phyloP scores from a whole-genome alignment of 2,888 invertebrate genomes.

The Napeogenes sylphis region DNA sequence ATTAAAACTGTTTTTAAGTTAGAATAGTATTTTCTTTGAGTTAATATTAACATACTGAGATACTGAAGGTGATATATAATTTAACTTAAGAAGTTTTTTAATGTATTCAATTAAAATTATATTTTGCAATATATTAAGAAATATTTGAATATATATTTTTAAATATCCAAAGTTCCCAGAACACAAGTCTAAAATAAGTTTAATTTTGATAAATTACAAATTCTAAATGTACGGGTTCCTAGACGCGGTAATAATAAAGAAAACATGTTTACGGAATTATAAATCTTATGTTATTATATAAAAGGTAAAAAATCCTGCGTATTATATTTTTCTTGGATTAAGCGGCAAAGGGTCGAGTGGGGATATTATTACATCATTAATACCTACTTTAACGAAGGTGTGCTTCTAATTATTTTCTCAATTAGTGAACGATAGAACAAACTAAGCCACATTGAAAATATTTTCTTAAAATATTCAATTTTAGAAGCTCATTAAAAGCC shows the following conservation, averaged over 20 bases:
- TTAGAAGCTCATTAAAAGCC: too few relatives aligned
- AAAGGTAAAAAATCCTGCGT: constrained; percentile 10
- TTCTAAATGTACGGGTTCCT: background rate
- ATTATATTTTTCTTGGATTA: constrained; percentile 4
- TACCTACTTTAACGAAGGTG: constrained; percentile 58
- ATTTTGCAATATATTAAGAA: too few relatives aligned
- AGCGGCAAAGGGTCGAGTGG: constrained; percentile 37
- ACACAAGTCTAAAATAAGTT: background rate
- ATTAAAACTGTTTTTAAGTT: too few relatives aligned
- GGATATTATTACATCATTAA: constrained; percentile 63
- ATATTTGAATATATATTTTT: too few relatives aligned
- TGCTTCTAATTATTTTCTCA: constrained; percentile 68
- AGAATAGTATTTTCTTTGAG: too few relatives aligned
- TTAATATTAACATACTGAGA: too few relatives aligned
- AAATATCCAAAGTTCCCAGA: too few relatives aligned
- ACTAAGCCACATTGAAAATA: constrained; percentile 17
- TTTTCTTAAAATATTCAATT: too few relatives aligned
- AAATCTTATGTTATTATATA: constrained; percentile 4
- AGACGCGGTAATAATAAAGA: background rate
- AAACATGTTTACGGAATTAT: background rate
- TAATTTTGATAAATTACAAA: constrained; percentile 1
- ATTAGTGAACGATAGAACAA: constrained; percentile 52
- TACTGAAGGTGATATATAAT: too few relatives aligned
- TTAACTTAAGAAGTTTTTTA: too few relatives aligned
- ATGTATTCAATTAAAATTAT: too few relatives aligned